phyloP scores from a whole-genome alignment of 2,113 vertebrate genomes.

The Oreotrochilus melanogaster region DNA sequence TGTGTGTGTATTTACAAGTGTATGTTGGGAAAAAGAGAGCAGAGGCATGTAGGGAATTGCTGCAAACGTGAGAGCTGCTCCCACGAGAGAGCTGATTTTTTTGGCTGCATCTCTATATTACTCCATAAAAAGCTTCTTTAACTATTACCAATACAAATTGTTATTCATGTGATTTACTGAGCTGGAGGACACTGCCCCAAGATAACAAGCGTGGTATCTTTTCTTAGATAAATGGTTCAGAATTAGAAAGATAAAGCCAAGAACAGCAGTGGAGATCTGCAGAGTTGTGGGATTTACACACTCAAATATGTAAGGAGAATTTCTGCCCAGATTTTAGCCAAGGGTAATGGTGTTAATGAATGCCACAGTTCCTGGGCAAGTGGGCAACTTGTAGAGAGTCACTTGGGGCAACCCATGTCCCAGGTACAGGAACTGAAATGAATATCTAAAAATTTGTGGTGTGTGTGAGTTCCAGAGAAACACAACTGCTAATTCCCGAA shows the following conservation, averaged over 20 bases:
- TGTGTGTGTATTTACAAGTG: fast-evolving
- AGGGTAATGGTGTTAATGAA: background rate
- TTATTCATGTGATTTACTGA: background rate
- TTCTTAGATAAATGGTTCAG: fast-evolving
- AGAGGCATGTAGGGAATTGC: fast-evolving
- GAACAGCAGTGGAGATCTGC: background rate
- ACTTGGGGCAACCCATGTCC: background rate
- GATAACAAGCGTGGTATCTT: fast-evolving
- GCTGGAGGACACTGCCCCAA: background rate
- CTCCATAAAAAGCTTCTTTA: background rate
- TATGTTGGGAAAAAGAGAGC: background rate
- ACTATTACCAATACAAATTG: background rate
- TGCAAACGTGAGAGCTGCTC: background rate
- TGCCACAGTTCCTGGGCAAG: background rate
- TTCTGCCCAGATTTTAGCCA: background rate
- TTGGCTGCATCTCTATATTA: background rate
- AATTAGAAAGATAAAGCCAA: background rate
- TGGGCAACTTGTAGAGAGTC: background rate
- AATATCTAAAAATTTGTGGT: fast-evolving
- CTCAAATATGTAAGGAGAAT: background rate
- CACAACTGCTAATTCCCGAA: background rate
- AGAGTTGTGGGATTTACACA: background rate
- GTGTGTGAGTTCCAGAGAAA: background rate
- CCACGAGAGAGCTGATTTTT: background rate
- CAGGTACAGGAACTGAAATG: background rate